Evolutionary conservation across 2,888 invertebrate species (phyloP), one percentile per base, ranked within the genome.

Genomic region (Choreutis nemorana): DNA sequence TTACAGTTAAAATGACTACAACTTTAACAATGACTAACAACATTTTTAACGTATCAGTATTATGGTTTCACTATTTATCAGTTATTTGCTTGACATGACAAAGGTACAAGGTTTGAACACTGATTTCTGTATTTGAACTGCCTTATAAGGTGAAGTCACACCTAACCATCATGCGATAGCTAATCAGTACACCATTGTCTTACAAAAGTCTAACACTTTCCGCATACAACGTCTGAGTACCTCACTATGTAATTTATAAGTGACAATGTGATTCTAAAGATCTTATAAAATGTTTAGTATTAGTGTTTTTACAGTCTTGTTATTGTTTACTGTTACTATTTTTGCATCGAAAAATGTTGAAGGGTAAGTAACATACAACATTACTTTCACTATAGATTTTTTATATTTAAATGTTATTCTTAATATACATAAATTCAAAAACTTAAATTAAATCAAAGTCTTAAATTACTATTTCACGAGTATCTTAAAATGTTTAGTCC

Each of bases 121-220:
- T 60, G 67, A 68, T 70, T 66, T 56, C 48, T 48, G 32, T 46
- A 65, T 75, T 71, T 66, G 48, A 44, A 47, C 54, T 47, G 47
- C 77, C 75, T 52, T 70, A 55, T 73, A 60, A 35, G 68, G 67
- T 36, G 28, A 28, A 33, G 64, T 47, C 71, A 59, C 64, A 55
- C 66, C 75, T n/a, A n/a, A n/a, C n/a, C n/a, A 61, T 59, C 39
- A 38, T 29, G 31, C 36, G 72, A 75, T 72, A 72, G 45, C 37
- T 55, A 53, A 52, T 51, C 42, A 37, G 41, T 48, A 42, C 45
- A 46, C 50, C 55, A 55, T 57, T 55, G 57, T 61, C 53, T 55
- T 48, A 27, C 37, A 32, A 28, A 42, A 37, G 35, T 44, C 40
- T 54, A 53, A 48, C 44, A 60, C 63, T 67, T 62, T 66, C 48